phyloP scores from a whole-genome alignment of 2,113 vertebrate genomes.

The Dasypus novemcinctus region DNA sequence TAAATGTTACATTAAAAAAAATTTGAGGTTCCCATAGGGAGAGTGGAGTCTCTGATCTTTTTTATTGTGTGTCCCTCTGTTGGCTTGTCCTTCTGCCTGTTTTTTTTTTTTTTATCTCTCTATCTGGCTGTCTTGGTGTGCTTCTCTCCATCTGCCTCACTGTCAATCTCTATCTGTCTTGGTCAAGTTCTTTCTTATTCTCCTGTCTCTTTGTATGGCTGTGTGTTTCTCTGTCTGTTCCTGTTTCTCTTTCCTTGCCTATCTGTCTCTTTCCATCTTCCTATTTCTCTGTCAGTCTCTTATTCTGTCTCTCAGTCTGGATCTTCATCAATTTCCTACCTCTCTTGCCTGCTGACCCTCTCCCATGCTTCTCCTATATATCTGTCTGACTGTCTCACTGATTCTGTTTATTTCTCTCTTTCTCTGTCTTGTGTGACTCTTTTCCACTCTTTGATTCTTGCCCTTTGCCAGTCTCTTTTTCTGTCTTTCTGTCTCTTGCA shows the following conservation, averaged over 20 bases:
- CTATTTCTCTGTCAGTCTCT: not conserved
- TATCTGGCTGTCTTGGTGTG: not conserved
- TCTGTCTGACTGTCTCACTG: not conserved
- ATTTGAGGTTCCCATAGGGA: too few relatives aligned
- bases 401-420: not conserved
- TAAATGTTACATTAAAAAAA: too few relatives aligned
- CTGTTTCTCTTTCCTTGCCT: not conserved
- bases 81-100: not conserved
- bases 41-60: slow-evolving; percentile 22
- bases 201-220: not conserved
- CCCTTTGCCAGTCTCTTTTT: not conserved
- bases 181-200: not conserved
- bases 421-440: not conserved
- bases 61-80: not conserved
- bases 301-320: not conserved
- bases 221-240: not conserved
- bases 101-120: not conserved
- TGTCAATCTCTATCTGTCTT: not conserved
- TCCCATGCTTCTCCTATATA: not conserved
- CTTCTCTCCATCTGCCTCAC: not conserved
- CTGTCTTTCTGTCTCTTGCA: not conserved
- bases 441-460: not conserved
- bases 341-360: not conserved
- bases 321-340: not conserved
- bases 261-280: not conserved